phyloP scores from a whole-genome alignment of 2,797 vertebrate genomes.

The Channa striata region DNA sequence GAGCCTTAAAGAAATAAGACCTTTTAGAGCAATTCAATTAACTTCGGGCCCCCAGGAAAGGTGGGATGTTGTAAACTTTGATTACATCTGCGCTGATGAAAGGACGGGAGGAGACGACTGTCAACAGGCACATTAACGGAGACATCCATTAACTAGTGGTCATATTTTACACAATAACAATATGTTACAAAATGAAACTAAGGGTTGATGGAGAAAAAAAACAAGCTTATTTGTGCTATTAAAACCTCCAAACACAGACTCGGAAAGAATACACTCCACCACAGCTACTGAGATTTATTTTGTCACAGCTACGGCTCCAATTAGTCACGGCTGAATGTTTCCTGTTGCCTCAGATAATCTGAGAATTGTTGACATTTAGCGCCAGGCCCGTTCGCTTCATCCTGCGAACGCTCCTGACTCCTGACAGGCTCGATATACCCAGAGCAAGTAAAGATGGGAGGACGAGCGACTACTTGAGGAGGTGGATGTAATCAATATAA shows the following conservation, averaged over 20 bases:
- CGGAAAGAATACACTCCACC: neutral
- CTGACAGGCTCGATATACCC: constrained; percentile 57
- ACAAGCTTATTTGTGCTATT: constrained; percentile 32
- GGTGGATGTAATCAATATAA: constrained; percentile 73
- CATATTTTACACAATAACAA: too few relatives aligned
- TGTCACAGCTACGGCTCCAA: constrained; percentile 30
- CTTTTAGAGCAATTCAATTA: constrained; percentile 91
- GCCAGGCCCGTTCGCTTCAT: constrained; percentile 48
- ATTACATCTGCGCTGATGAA: constrained; percentile 61
- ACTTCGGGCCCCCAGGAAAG: constrained; percentile 75
- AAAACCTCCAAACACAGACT: constrained; percentile 11
- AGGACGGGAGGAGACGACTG: constrained; percentile 50
- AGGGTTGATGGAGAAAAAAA: constrained; percentile 20
- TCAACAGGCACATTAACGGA: constrained; percentile 53
- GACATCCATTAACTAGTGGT: constrained; percentile 24
- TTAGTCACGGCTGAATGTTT: constrained; percentile 67
- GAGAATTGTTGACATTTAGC: constrained; percentile 69
- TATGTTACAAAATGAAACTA: too few relatives aligned
- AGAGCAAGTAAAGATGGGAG: constrained; percentile 45
- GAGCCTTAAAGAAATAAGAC: constrained; percentile 88
- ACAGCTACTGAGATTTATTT: constrained; percentile 44
- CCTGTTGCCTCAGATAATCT: constrained; percentile 66
- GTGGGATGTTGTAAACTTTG: constrained; percentile 60
- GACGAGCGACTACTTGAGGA: constrained; percentile 51
- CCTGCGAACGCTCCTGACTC: constrained; percentile 36